Base-by-base conservation (phyloP, 30 jellyfish, hydroid and myxozoan species). In the Clytia hemisphaerica region DNA sequence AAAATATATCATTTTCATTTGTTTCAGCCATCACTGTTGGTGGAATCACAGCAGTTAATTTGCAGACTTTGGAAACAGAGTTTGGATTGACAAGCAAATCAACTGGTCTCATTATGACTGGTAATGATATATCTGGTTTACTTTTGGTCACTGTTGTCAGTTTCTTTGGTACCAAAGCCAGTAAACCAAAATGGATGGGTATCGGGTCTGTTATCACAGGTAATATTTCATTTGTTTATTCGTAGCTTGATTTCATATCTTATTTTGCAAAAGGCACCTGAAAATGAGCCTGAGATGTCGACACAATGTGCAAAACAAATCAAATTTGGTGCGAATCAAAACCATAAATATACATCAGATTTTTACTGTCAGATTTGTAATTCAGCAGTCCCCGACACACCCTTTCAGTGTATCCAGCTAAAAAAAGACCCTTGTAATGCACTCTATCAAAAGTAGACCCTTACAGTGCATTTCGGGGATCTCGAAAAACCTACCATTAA, bases 11-110 rank as follows among this genome's bases (percentile, higher is more conserved):
- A 12, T 42, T 12, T 42, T 42, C 14, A 42, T 42, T 16, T 21
- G 19, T 42, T 42, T 42, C 54, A 16, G 19, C 54, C 54, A 42
- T 16, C 19, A 42, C 10, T n/a, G 24, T 15, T 59, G 18, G 0
- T 44, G 96, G 96, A 7, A 45, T 85, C 40, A 63, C 82, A 2
- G 24, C 71, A 24, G 84, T 59, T 58, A 30, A 79, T 27, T n/a
- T 85, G 0, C 82, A 84, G 4, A 80, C 73, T 12, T 62, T 85
- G 33, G 96, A 85, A 65, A 85, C 62, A 71, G 96, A 85, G 45
- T 85, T 85, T 71, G 96, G 96, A 36, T 72, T 85, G 1, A 60
- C 76, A 76, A 85, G 96, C 74, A 77, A 63, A 35, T 74, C 59
- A 31, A 40, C 93, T 1, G 93, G 84, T 22, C 19, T 77, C 54